Base-by-base conservation (phyloP, 1,140 invertebrate genomes). In the Megathymus violae region DNA sequence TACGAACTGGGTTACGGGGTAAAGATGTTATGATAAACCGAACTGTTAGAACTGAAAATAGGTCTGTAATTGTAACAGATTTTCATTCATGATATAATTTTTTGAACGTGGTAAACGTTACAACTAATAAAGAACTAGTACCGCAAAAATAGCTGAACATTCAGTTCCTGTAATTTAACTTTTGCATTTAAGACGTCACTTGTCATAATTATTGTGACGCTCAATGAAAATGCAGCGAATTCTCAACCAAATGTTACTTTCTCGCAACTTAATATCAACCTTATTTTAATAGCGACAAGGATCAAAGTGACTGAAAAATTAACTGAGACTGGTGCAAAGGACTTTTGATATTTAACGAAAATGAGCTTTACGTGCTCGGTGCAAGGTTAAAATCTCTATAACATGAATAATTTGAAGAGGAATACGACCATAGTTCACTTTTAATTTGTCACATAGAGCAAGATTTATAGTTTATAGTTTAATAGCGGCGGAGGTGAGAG, bases 161-260 rank as follows among this genome's bases (percentile, higher is more conserved):
- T 50, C 36, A 25, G 15, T 50, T 50, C 41, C 14, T 19, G 27
- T 47, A 48, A 50, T 52, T 47, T 66, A 41, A 52, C 16, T 43
- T 59, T 51, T 41, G 15, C 25, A 9, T 40, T 51, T 48, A 31
- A 40, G 34, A 63, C 61, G 41, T 63, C 52, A 60, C 48, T 68
- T 62, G 65, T 68, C 65, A 68, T 63, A 63, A 68, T 68, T 68
- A 62, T 60, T 59, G 31, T 51, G 46, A 59, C 47, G 25, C 43
- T 54, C 60, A 61, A 71, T 66, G 56, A 69, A 75, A 75, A 63
- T 65, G 64, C 64, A 65, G 63, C 54, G 34, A 65, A 75, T 69
- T 63, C 52, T 46, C 41, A 34, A 59, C 61, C 54, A 63, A 36
- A 27, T 48, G 46, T 27, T n/a, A 58, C 7, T 36, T 14, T 16